phyloP scores from a whole-genome alignment of 2,113 vertebrate species.

The Pteruthius melanotis region DNA sequence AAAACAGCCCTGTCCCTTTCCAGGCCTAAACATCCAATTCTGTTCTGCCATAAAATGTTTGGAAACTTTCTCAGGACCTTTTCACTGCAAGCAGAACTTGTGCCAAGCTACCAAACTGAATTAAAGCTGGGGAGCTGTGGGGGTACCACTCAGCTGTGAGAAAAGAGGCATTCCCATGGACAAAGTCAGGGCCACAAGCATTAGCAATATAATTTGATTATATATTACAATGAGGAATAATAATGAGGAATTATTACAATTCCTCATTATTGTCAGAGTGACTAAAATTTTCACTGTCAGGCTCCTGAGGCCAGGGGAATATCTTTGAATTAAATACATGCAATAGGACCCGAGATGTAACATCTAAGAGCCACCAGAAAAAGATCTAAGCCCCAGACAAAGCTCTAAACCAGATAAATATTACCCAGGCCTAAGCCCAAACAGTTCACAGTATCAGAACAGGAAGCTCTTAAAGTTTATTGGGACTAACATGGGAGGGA shows the following conservation, averaged over 20 bases:
- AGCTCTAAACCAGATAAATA: background rate
- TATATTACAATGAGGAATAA: no score
- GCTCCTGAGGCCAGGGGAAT: background rate
- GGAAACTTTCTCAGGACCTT: background rate
- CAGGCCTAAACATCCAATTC: background rate
- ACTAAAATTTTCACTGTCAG: background rate
- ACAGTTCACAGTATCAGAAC: background rate
- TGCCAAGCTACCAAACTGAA: background rate
- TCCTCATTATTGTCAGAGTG: background rate
- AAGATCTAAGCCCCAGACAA: background rate
- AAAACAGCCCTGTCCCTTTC: background rate
- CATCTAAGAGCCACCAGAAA: background rate
- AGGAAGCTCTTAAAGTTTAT: background rate
- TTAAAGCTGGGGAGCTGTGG: background rate
- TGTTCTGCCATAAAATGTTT: background rate
- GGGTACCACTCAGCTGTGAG: background rate
- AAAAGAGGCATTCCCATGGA: background rate
- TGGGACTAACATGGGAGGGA: background rate
- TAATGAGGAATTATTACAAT: no score
- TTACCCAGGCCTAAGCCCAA: background rate
- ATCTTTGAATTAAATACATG: background rate
- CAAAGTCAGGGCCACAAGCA: background rate
- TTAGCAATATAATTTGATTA: background rate
- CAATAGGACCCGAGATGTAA: background rate
- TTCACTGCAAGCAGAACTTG: fast-evolving